These are phyloP conservation scores for Drosophila nasuta DNA, from an alignment of 1,140 invertebrate species.

Conservation along the genomic window DNA sequence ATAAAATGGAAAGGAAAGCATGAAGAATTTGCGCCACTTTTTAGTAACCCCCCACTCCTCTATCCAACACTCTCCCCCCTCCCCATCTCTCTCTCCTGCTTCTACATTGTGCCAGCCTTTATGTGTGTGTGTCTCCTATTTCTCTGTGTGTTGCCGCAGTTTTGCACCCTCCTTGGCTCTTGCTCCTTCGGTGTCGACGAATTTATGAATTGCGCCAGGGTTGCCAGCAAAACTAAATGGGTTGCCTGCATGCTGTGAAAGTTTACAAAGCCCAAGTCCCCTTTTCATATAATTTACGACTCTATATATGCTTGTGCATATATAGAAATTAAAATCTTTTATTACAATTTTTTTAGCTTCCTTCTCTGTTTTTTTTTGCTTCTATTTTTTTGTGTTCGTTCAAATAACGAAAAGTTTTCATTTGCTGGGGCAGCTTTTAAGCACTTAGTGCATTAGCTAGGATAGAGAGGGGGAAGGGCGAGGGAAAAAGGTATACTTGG, in stretches of 20 bases:
- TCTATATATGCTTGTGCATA: constrained; percentile 42
- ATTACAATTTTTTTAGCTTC: constrained; percentile 17
- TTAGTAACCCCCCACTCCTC: constrained; percentile 10
- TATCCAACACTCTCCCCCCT: background rate
- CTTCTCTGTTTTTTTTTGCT: constrained; percentile 4
- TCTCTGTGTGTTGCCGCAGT: background rate
- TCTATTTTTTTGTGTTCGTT: constrained; percentile 27
- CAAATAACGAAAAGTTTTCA: constrained; percentile 70
- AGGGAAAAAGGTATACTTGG: background rate
- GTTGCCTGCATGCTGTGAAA: constrained; percentile 48
- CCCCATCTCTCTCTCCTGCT: background rate
- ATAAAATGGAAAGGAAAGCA: constrained; percentile 12
- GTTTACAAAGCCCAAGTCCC: constrained; percentile 38
- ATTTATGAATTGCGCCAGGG: constrained; percentile 52
- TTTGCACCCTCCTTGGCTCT: background rate
- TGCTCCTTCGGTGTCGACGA: constrained; percentile 20
- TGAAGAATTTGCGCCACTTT: constrained; percentile 40
- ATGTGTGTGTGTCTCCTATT: constrained; percentile 37
- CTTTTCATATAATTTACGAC: constrained; percentile 49
- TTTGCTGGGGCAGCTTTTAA: constrained; percentile 69
- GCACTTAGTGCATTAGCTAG: constrained; percentile 43
- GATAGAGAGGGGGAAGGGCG: background rate
- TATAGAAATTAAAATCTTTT: constrained; percentile 57
- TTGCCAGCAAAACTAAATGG: constrained; percentile 52
- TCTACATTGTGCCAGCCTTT: no score